Evolutionary conservation across 2,113 vertebrate species (phyloP), one percentile per base, ranked within the genome.

Genomic region (Poecilia latipinna): DNA sequence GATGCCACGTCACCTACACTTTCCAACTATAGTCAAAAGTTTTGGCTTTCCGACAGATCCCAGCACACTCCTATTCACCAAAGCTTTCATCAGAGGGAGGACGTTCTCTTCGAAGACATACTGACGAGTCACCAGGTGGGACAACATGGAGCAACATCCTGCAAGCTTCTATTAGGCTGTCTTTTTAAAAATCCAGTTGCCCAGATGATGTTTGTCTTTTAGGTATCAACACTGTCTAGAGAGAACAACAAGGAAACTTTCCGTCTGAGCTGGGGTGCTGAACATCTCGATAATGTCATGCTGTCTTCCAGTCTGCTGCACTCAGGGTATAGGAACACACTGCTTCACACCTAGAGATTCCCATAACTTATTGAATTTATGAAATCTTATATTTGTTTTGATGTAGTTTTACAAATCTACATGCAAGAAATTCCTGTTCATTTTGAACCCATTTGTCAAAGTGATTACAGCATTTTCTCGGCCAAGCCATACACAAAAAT

Each of bases 201-300:
- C 13, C 37, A 51, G 35, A 12, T 65, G 37, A 29, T 79, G 32
- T 75, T 62, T 77, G 6, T 70, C 75, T 35, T 74, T 54, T 57
- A 95, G 98, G 95, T 98, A 73, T 94, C 96, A 17, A 83, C 92
- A 39, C 89, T 99, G 80, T 93, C 96, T 76, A 95, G 94, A 93
- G 96, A 96, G 75, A 90, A 95, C 29, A 96, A 98, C 44, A 97
- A 95, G 87, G 97, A 96, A 63, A 96, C 96, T 0, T 98, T 94
- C 84, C 96, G 96, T 61, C 91, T 99, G 82, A 99, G 96, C 94
- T 97, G 97, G 97, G 97, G 97, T 37, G 93, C 96, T 26, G 98
- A 99, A 85, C 96, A 97, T 82, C 94, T 99, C 70, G 98, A 99
- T 94, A 99, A 99, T 69, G 96, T 99, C 82, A 95, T 97, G 85